Evolutionary conservation across 2,797 vertebrate species (phyloP).

Genomic region (Jordanella pulchra): DNA sequence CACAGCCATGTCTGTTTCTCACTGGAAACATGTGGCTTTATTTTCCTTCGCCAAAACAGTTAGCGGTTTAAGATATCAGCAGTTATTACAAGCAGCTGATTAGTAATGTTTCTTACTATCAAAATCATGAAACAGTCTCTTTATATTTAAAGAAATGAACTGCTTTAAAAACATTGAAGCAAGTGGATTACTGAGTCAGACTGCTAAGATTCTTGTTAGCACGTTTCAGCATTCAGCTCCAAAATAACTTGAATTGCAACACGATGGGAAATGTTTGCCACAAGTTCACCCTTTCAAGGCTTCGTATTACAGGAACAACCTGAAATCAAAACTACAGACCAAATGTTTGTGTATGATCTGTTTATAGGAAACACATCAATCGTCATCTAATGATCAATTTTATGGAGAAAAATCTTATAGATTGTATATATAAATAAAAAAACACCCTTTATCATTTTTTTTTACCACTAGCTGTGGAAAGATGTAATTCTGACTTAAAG

Average conservation of each 20-base stretch:
- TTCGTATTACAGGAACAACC: background rate
- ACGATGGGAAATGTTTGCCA: background rate
- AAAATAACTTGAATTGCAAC: background rate
- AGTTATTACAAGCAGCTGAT: background rate
- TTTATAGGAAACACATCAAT: background rate
- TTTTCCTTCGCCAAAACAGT: background rate
- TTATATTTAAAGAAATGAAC: background rate
- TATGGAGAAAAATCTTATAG: background rate
- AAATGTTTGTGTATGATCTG: background rate
- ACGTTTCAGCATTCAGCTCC: background rate
- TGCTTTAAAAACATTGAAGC: slow-evolving; percentile 2
- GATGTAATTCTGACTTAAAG: background rate
- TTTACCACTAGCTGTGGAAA: background rate
- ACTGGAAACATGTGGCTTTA: background rate
- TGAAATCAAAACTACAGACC: background rate
- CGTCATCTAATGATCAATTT: background rate
- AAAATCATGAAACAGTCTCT: background rate
- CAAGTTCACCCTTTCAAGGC: background rate
- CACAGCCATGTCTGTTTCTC: background rate
- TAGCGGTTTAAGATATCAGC: background rate
- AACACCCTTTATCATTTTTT: background rate
- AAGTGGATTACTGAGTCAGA: background rate
- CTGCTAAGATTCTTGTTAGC: background rate
- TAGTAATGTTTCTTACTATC: background rate
- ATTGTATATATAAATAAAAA: background rate